A percentile compares a stretch with the other conserved stretches of the same genome.
phyloP scores from a whole-genome alignment of 2,888 invertebrate species.

The Ochropleura leucogaster region DNA sequence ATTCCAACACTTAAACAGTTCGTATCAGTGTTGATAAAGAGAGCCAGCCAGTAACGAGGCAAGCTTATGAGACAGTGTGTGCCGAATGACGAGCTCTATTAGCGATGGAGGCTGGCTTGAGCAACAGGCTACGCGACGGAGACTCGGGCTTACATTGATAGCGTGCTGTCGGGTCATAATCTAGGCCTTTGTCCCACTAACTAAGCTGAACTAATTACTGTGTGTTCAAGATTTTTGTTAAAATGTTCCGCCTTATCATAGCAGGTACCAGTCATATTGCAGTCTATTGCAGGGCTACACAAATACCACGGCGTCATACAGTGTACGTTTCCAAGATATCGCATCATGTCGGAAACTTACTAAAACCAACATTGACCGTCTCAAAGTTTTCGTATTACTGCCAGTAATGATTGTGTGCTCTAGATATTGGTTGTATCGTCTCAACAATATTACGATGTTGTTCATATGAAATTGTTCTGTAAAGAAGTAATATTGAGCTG shows the following conservation, averaged over 20 bases:
- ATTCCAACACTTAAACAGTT: background rate
- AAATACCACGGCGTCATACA: background rate
- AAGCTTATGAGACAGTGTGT: background rate
- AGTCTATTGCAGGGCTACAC: background rate
- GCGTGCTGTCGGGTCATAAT: background rate
- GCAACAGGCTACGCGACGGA: background rate
- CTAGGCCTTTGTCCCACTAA: background rate
- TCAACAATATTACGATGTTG: conserved; percentile 1
- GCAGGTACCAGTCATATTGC: background rate
- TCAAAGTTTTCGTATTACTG: conserved; percentile 18
- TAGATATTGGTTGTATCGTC: background rate
- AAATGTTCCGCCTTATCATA: background rate
- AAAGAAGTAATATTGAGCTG: background rate
- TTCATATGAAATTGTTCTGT: background rate
- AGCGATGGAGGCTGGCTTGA: background rate
- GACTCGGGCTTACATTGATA: background rate
- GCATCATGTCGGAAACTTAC: background rate
- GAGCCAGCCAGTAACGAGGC: background rate
- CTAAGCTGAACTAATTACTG: background rate
- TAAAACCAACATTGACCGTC: background rate
- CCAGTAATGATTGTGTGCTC: background rate
- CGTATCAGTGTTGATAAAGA: background rate
- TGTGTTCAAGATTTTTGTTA: background rate
- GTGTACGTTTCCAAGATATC: background rate
- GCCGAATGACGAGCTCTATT: conserved; percentile 8